phyloP scores from a whole-genome alignment of 2,888 invertebrate species.

The Pachydiplax longipennis region DNA sequence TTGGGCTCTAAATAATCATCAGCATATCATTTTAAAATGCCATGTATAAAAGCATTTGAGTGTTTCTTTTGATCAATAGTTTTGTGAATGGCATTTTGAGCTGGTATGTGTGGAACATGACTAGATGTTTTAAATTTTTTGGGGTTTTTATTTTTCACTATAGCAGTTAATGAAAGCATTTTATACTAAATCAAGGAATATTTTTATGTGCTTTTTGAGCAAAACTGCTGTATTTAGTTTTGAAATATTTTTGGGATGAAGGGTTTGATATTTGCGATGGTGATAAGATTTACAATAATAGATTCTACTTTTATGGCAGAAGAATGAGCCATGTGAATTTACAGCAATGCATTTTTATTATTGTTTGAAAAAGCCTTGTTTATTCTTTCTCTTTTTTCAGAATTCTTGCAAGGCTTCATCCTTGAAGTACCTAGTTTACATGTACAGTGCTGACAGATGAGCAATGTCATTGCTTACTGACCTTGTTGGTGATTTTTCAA shows the following conservation, averaged over 20 bases:
- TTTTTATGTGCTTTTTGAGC: not conserved
- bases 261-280: not conserved
- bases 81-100: not conserved
- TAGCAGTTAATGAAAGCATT: not conserved
- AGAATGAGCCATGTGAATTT: not conserved
- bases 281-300: not conserved
- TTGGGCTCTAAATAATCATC: conserved; percentile 1
- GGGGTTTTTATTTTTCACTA: not conserved
- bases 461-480: not conserved
- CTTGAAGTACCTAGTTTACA: conserved; percentile 11
- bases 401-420: conserved; percentile 30
- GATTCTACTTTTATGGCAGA: not conserved
- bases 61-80: not conserved
- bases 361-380: not conserved
- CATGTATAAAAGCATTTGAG: not conserved
- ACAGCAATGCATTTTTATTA: not conserved
- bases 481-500: not conserved
- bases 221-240: not conserved
- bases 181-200: not conserved
- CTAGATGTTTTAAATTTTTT: not conserved
- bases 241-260: not conserved
- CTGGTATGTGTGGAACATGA: not conserved
- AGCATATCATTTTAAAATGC: not conserved
- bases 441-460: conserved; percentile 25
- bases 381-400: conserved; percentile 18